Evolutionary conservation across 2,797 vertebrate genomes (phyloP), one percentile per base, ranked within the genome.

Genomic region (Steatocranus sp.): DNA sequence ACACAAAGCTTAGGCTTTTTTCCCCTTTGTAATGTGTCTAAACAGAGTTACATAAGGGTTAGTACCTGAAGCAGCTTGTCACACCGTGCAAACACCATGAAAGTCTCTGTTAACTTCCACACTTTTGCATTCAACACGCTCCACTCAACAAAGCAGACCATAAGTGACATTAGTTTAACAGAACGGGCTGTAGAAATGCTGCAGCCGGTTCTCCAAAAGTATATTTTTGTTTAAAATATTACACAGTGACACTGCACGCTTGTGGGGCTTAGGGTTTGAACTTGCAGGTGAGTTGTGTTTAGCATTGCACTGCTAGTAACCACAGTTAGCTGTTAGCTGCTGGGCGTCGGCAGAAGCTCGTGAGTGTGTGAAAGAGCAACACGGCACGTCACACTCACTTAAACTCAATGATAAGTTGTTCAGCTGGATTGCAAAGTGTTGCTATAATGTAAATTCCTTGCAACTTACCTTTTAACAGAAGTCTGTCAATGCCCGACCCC

Each of bases 381-480:
- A 11, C 20, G 5, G 3, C 20, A 5, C n/a, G 5, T 18, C 8
- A 3, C 14, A 27, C 1, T 20, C 4, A 14, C 11, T 5, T 3
- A 61, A 38, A n/a, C 8, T 2, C 14, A n/a, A 1, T 1, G 5
- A 23, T 7, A 11, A 8, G 11, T 5, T 61, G 1, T 2, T 3
- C 9, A 2, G 5, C 1, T n/a, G 0, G 32, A 36, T 1, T 61
- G 56, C 3, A 61, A 61, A 36, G 32, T 34, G 32, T 20, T 61
- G 32, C 56, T 61, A 36, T 36, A 20, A 61, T 12, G 11, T 61
- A 36, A 34, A 61, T 8, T 12, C 5, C 4, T 73, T 48, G 41
- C 68, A 38, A 25, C 20, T 73, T 85, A 88, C 90, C 89, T 87
- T 34, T 5, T n/a, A 11, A 48, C 75, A 11, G 53, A 36, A 18